Conservation (phyloP, 1,140 invertebrate genomes). For the Pectinophora gossypiella region DNA sequence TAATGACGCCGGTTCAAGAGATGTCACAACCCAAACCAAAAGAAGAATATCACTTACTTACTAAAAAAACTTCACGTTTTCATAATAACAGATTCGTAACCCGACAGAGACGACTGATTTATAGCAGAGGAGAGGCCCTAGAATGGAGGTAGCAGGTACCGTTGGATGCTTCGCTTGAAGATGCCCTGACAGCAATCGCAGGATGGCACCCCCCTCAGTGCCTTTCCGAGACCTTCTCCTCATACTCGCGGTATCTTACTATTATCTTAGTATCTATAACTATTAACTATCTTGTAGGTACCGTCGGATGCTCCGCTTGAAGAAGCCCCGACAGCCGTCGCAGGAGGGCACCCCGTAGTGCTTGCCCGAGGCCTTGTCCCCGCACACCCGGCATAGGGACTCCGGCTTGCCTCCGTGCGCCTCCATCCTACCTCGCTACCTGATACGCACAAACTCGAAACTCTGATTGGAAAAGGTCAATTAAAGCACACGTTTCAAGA, state of each 20-base stretch:
- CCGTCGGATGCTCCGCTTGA: conserved; percentile 92
- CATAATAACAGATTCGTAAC: too few relatives aligned
- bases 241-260: conserved; percentile 92
- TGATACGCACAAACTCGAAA: background rate
- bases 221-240: conserved; percentile 94
- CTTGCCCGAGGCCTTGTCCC: conserved; percentile 94
- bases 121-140: too few relatives aligned
- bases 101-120: too few relatives aligned
- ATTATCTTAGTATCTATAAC: too few relatives aligned
- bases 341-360: conserved; percentile 92
- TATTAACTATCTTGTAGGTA: too few relatives aligned
- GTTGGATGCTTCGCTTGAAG: conserved; percentile 92
- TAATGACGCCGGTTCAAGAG: too few relatives aligned
- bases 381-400: conserved; percentile 84
- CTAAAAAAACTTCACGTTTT: too few relatives aligned
- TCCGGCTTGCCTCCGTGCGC: conserved; percentile 33
- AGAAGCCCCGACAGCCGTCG: conserved; percentile 94
- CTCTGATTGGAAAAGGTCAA: background rate
- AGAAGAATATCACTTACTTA: too few relatives aligned
- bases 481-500: background rate
- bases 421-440: conserved; percentile 31
- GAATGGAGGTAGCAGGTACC: too few relatives aligned
- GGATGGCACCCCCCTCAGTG: conserved; percentile 90
- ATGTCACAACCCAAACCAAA: too few relatives aligned
- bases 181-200: conserved; percentile 95